phyloP scores from a whole-genome alignment of 2,888 invertebrate genomes.

The Drosophila hamatofila region DNA sequence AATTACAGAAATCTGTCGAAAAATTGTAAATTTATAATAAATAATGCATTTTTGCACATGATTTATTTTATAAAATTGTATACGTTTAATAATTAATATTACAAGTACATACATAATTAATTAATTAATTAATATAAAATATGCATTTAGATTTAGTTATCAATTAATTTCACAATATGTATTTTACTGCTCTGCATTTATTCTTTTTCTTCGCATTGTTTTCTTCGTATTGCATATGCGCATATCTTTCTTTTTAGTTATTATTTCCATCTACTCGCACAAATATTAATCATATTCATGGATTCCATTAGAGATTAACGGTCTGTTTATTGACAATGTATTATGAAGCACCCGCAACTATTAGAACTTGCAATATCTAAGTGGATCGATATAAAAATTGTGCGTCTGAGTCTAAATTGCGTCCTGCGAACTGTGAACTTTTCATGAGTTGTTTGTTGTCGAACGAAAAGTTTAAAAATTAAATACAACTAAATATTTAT shows the following conservation, averaged over 20 bases:
- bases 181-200: slow-evolving; percentile 62
- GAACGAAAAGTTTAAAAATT: slow-evolving; percentile 3
- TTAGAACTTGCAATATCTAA: slow-evolving; percentile 36
- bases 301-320: slow-evolving; percentile 50
- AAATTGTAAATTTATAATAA: slow-evolving; percentile 21
- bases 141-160: slow-evolving; percentile 75
- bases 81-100: slow-evolving; percentile 83
- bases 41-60: slow-evolving; percentile 62
- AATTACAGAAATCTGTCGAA: not conserved
- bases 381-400: slow-evolving; percentile 42
- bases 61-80: slow-evolving; percentile 84
- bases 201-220: slow-evolving; percentile 8
- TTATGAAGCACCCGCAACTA: slow-evolving; percentile 58
- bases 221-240: slow-evolving; percentile 49
- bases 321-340: slow-evolving; percentile 60
- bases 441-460: not conserved
- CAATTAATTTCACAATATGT: slow-evolving; percentile 76
- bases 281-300: slow-evolving; percentile 35
- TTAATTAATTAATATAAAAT: slow-evolving; percentile 83
- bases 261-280: slow-evolving; percentile 37
- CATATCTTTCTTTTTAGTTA: slow-evolving; percentile 30
- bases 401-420: slow-evolving; percentile 43
- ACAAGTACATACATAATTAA: slow-evolving; percentile 74
- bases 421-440: slow-evolving; percentile 13
- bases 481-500: slow-evolving; percentile 7